phyloP scores from a whole-genome alignment of 2,797 vertebrate species.

The Sebastolobus altivelis region DNA sequence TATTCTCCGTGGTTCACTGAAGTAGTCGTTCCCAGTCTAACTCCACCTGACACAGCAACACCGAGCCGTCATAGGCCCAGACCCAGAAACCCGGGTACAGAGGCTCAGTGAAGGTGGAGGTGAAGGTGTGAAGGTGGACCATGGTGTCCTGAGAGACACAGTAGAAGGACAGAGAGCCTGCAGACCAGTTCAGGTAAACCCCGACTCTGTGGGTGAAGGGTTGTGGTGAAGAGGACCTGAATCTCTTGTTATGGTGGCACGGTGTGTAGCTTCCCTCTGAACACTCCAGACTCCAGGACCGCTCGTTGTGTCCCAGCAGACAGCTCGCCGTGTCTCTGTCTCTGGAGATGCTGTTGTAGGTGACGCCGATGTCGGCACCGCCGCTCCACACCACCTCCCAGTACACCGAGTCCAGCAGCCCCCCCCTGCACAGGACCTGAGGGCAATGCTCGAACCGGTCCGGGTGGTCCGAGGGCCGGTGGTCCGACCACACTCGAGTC shows the following conservation, averaged over 20 bases:
- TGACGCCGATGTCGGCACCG: constrained; percentile 67
- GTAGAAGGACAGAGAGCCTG: constrained; percentile 71
- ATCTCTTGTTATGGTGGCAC: constrained; percentile 53
- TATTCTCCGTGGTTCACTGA: constrained; percentile 41
- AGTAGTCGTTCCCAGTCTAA: constrained; percentile 65
- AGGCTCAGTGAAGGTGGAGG: constrained; percentile 63
- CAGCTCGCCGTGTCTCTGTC: constrained; percentile 25
- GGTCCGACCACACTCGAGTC: constrained; percentile 52
- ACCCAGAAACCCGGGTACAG: constrained; percentile 76
- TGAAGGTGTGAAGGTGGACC: constrained; percentile 77
- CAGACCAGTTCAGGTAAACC: constrained; percentile 65
- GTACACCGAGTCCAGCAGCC: constrained; percentile 67
- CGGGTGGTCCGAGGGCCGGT: background rate
- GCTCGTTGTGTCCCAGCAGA: constrained; percentile 68
- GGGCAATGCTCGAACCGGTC: constrained; percentile 68
- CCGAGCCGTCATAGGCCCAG: constrained; percentile 56
- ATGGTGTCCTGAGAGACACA: constrained; percentile 58
- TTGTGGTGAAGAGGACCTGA: constrained; percentile 21
- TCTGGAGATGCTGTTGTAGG: constrained; percentile 69
- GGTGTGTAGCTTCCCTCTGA: constrained; percentile 60
- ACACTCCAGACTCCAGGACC: constrained; percentile 79
- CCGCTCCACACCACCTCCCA: constrained; percentile 76
- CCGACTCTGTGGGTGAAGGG: constrained; percentile 69
- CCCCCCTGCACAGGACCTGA: constrained; percentile 77
- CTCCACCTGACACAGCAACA: constrained; percentile 65